Percentiles rank a stretch among this genome's conserved stretches.
phyloP scores from a whole-genome alignment of 2,797 vertebrate genomes.

The Gephyroberyx darwinii region DNA sequence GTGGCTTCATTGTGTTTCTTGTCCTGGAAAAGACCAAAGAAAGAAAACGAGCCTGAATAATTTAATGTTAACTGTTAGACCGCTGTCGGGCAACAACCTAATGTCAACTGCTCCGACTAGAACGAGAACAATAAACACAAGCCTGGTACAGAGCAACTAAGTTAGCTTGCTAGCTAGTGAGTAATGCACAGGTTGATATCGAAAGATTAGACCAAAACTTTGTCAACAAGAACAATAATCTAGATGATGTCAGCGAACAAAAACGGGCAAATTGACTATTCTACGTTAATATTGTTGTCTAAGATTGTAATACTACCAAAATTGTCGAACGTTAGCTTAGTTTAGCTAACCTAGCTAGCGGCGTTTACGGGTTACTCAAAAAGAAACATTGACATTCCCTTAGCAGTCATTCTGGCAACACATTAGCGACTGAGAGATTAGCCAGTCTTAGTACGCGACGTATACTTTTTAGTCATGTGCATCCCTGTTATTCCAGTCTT shows the following conservation, averaged over 20 bases:
- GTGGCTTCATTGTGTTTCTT: slow-evolving; percentile 86
- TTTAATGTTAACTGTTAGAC: not conserved
- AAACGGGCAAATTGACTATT: not conserved
- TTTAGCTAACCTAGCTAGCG: slow-evolving; percentile 39
- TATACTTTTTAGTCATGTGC: slow-evolving; percentile 75
- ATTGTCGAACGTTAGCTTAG: slow-evolving; percentile 34
- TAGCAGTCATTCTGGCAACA: not conserved
- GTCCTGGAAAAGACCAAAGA: slow-evolving; percentile 66
- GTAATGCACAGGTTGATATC: not conserved
- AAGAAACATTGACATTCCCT: slow-evolving; percentile 5
- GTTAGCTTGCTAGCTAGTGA: not conserved
- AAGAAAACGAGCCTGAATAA: not conserved
- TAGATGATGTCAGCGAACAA: fast-evolving
- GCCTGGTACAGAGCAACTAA: not conserved
- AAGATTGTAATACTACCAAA: slow-evolving; percentile 25
- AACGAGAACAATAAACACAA: slow-evolving; percentile 44
- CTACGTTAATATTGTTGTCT: not conserved
- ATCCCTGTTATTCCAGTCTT: slow-evolving; percentile 60
- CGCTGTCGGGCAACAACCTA: not conserved
- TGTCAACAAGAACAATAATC: fast-evolving
- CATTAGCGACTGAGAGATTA: not conserved
- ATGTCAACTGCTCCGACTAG: not conserved
- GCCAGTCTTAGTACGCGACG: not conserved
- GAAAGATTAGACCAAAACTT: fast-evolving
- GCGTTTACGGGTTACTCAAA: not conserved